Conservation (phyloP, 2,113 vertebrate genomes). For the Cervus canadensis region DNA sequence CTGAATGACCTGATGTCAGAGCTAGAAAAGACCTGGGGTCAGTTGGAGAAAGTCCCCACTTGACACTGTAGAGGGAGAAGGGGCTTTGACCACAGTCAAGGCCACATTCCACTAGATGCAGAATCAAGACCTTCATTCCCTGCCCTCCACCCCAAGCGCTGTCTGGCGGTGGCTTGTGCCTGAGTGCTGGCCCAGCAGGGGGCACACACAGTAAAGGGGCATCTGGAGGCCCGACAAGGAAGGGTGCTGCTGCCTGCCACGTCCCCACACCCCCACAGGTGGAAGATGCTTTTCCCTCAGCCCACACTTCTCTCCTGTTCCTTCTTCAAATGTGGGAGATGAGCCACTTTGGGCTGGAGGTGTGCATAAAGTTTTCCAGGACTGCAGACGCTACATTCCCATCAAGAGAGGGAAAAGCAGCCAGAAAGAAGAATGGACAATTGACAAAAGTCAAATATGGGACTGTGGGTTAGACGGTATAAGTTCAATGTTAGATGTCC, state of each 20-base stretch:
- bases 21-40: neutral
- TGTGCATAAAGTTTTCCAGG: neutral
- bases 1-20: neutral
- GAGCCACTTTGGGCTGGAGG: neutral
- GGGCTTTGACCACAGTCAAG: neutral
- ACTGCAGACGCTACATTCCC: neutral
- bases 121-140: neutral
- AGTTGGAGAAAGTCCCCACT: neutral
- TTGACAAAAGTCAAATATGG: neutral
- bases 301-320: neutral
- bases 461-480: neutral
- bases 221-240: neutral
- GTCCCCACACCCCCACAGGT: fast-evolving
- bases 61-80: neutral
- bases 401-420: neutral
- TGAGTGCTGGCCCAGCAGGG: neutral
- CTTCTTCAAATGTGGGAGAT: neutral
- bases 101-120: neutral
- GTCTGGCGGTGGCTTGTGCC: neutral
- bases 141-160: neutral
- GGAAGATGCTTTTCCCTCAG: neutral
- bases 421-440: neutral
- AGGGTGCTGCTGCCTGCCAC: neutral
- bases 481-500: neutral
- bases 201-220: neutral